Percentiles rank a stretch among this genome's conserved stretches.
These are phyloP conservation scores for Sialis fuliginosa DNA, from an alignment of 2,888 invertebrate species.

Conservation along the genomic window DNA sequence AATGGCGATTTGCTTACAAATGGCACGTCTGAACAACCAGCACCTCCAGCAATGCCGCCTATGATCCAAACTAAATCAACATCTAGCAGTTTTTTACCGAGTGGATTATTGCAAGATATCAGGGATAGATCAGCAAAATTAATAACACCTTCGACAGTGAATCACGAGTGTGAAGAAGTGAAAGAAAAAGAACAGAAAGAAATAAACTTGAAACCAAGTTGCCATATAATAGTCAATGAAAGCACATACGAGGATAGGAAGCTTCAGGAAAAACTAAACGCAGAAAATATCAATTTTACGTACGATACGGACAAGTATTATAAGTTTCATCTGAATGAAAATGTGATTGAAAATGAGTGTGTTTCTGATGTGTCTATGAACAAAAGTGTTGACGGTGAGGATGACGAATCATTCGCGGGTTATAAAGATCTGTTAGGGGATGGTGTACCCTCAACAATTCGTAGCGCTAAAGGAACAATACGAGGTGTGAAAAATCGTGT, in stretches of 20 bases:
- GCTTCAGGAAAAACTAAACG: slow-evolving; percentile 29
- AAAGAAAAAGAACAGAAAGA: not conserved
- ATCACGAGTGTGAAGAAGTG: not conserved
- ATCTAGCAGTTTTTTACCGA: slow-evolving; percentile 38
- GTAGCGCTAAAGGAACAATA: slow-evolving; percentile 82
- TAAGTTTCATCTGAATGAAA: slow-evolving; percentile 67
- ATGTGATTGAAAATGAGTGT: slow-evolving; percentile 29
- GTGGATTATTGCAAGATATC: slow-evolving; percentile 49
- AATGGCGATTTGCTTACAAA: slow-evolving; percentile 39
- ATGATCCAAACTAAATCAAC: slow-evolving; percentile 14
- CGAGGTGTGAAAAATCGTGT: slow-evolving; percentile 90
- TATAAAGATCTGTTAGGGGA: slow-evolving; percentile 49
- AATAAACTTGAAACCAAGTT: not conserved
- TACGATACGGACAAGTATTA: slow-evolving; percentile 66
- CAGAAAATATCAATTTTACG: slow-evolving; percentile 31
- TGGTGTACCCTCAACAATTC: slow-evolving; percentile 57
- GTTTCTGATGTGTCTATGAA: slow-evolving; percentile 22
- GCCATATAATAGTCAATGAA: slow-evolving; percentile 29
- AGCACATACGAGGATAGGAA: slow-evolving; percentile 48
- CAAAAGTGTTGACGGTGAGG: slow-evolving; percentile 18
- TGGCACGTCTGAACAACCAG: slow-evolving; percentile 5
- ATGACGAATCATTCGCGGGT: slow-evolving; percentile 62
- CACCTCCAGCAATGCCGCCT: slow-evolving; percentile 19
- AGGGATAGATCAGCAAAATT: slow-evolving; percentile 42
- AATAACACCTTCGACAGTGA: slow-evolving; percentile 13